Evolutionary conservation across 92 coral and sea anemone genomes (phyloP), one percentile per base, ranked within the genome.

Genomic region (Actinostola sp.): DNA sequence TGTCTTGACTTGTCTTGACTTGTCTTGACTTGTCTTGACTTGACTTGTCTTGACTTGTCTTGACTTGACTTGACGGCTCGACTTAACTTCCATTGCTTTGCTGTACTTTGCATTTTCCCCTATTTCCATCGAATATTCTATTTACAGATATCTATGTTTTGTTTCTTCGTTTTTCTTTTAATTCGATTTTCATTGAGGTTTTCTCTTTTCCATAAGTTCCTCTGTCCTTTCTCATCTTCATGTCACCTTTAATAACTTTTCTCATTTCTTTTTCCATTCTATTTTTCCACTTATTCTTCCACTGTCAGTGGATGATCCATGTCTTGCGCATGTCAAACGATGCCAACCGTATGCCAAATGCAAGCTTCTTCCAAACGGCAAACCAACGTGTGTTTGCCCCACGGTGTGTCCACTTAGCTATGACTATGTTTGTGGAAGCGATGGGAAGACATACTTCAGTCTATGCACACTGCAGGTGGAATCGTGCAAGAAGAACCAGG

Each of bases 261-360:
- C 19, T 31, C 1, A 1, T 20, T 44, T 13, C 20, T 29, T 45
- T 2, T 14, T 39, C 7, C 29, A 0, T 41, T 54, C 48, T 44
- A 24, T 17, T 31, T 65, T 24, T 26, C 52, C 38, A 49, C 63
- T 52, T 9, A 3, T 9, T 43, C 21, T 66, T n/a, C 16, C 63
- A 5, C 33, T 15, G 49, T 23, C 54, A 70, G 77, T 81, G 56
- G 21, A 82, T 69, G 96, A 84, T 69, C 92, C 92, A 45, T 95
- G 99, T 66, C 78, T 63, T 34, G 77, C 88, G n/a, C n/a, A n/a
- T n/a, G n/a, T n/a, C 43, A 85, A 88, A 70, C 77, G 70, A 30
- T 95, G 99, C 46, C 96, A 85, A 15, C 83, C 77, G 26, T 89
- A 92, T 51, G 92, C 99, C 11, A 67, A 81, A 58, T 95, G 99